A percentile compares a stretch with the other conserved stretches of the same genome.
Conservation (phyloP, 1,140 invertebrate genomes). For the Trachymyrmex cornetzi region DNA sequence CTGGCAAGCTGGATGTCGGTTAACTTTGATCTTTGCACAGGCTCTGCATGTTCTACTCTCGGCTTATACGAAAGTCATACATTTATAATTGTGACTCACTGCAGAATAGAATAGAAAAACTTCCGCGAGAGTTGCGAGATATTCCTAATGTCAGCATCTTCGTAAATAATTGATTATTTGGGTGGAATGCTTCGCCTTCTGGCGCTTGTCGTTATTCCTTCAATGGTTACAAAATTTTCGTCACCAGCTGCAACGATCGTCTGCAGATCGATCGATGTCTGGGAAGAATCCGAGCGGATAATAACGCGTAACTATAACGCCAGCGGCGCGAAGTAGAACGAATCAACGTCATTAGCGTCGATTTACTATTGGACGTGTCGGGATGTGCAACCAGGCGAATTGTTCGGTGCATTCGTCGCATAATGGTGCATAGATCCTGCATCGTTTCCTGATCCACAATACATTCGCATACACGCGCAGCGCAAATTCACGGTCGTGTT, state of each 20-base stretch:
- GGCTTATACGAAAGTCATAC: neutral
- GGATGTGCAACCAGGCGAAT: constrained; percentile 67
- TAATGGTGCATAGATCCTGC: constrained; percentile 70
- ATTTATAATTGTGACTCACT: neutral
- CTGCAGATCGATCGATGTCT: constrained; percentile 65
- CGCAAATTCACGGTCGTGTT: constrained; percentile 36
- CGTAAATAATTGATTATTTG: constrained; percentile 41
- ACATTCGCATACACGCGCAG: neutral
- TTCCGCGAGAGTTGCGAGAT: neutral
- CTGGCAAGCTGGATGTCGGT: neutral
- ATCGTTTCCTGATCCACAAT: constrained; percentile 17
- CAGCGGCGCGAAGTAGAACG: constrained; percentile 74
- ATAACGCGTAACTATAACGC: constrained; percentile 46
- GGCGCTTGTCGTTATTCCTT: neutral
- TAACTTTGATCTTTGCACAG: constrained; percentile 9
- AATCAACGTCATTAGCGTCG: constrained; percentile 79
- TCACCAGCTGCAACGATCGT: constrained; percentile 71
- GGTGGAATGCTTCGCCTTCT: neutral
- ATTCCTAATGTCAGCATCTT: neutral
- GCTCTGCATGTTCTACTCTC: neutral
- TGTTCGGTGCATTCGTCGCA: constrained; percentile 43
- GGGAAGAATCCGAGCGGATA: constrained; percentile 62
- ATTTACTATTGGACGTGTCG: constrained; percentile 62
- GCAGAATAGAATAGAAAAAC: neutral
- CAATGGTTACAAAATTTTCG: constrained; percentile 55